Conservation (phyloP, 2,888 invertebrate genomes). For the Drosophila neutralis region DNA sequence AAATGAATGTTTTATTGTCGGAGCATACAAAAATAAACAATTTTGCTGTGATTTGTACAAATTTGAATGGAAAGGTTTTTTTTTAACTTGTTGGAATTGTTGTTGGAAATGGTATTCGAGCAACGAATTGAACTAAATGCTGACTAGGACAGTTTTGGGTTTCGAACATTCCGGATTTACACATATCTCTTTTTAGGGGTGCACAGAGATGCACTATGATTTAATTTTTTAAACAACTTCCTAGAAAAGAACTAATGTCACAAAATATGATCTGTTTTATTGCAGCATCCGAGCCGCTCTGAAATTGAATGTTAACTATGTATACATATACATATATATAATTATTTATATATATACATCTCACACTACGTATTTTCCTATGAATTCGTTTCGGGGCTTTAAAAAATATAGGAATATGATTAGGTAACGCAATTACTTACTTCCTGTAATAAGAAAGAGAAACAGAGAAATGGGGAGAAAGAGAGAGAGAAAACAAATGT, state of each 20-base stretch:
- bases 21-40: conserved; percentile 44
- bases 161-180: conserved; percentile 27
- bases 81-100: conserved; percentile 34
- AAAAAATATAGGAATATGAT: conserved; percentile 26
- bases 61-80: conserved; percentile 37
- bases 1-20: conserved; percentile 51
- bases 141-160: conserved; percentile 28
- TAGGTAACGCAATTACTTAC: conserved; percentile 81
- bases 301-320: background rate
- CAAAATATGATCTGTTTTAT: background rate
- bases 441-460: conserved; percentile 84
- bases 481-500: conserved; percentile 60
- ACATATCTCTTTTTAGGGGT: conserved; percentile 6
- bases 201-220: conserved; percentile 10
- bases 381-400: conserved; percentile 21
- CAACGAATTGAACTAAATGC: conserved; percentile 42
- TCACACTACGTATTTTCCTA: conserved; percentile 21
- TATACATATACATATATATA: background rate
- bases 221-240: background rate
- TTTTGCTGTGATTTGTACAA: conserved; percentile 53
- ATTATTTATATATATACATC: background rate
- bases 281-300: conserved; percentile 15
- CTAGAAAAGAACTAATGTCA: background rate
- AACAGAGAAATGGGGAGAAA: conserved; percentile 69
- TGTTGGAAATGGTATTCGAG: conserved; percentile 61